Evolutionary conservation across 2,113 vertebrate species (phyloP), one percentile per base, ranked within the genome.

Genomic region (Dasyprocta punctata): DNA sequence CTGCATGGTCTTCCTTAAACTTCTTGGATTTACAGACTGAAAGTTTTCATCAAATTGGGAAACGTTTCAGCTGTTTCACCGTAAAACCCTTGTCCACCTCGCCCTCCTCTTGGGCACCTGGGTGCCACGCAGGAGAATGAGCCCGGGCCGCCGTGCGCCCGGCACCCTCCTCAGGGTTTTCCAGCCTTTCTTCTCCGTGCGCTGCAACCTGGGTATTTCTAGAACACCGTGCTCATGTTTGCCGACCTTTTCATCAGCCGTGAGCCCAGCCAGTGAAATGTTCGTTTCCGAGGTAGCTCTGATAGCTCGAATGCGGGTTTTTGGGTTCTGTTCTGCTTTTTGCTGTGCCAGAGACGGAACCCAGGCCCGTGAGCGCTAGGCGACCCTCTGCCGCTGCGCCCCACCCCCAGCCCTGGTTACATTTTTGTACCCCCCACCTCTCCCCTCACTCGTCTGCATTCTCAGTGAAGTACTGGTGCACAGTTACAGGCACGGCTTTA

Each of bases 401-500:
- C 41, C 24, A 14, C 77, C 77, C 13, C 28, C 47, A 36, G 47
- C 38, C 2, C 2, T 28, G 1, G 7, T 19, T 52, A 4, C 13
- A 56, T 19, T 47, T 61, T 26, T 12, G 1, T 12, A 47, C 6
- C 30, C 14, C 30, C 38, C 13, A 19, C 17, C 47, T 28, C 28
- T 69, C 24, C 30, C 33, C 38, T 90, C 30, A 5, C 58, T 30
- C 7, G 16, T 16, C 17, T 24, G 16, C 1, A 2, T 83, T 56
- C 61, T 61, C 47, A 54, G 12, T 2, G 26, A 58, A 19, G 54
- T 30, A 12, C 41, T 33, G 13, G 36, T 17, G 8, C 28, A 33
- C 11, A 26, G 28, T 17, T 24, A n/a, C 0, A 0, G 7, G 1
- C 8, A 5, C 16, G 16, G 17, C 1, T 71, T 13, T 2, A 22